A percentile compares a stretch with the other conserved stretches of the same genome.
phyloP scores from a whole-genome alignment of 2,113 vertebrate species.

The Setophaga petechia region DNA sequence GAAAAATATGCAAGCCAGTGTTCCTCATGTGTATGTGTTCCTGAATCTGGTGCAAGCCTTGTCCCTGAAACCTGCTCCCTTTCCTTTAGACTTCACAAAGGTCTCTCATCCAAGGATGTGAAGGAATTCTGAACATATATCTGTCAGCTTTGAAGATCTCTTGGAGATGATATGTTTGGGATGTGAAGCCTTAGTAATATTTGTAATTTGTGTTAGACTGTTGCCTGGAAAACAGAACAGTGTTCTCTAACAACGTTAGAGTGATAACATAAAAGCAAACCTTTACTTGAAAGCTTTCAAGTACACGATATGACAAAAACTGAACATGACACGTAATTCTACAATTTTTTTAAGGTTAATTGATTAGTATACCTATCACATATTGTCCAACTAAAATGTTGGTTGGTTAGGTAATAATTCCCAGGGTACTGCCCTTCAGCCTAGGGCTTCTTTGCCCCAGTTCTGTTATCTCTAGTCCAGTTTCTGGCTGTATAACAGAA shows the following conservation, averaged over 20 bases:
- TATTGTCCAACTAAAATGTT: not conserved
- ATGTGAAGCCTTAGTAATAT: not conserved
- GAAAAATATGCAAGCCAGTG: not conserved
- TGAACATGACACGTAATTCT: not conserved
- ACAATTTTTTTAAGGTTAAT: not conserved
- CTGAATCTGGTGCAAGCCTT: not conserved
- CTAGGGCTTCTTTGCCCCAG: not conserved
- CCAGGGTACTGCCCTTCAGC: not conserved
- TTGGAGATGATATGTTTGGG: not conserved
- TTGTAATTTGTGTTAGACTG: not conserved
- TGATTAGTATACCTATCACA: not conserved
- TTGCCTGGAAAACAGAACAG: not conserved
- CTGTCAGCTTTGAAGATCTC: not conserved
- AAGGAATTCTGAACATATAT: not conserved
- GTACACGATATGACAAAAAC: not conserved
- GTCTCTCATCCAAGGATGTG: not conserved
- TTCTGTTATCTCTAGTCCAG: not conserved
- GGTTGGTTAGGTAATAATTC: not conserved
- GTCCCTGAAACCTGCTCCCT: not conserved
- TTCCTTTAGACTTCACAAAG: not conserved
- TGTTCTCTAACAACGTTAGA: fast-evolving
- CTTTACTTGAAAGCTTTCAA: not conserved
- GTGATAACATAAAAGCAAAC: not conserved
- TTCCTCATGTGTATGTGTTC: not conserved
- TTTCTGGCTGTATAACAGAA: not conserved